Conservation (phyloP, 2,113 vertebrate species). For the Clinocottus analis region DNA sequence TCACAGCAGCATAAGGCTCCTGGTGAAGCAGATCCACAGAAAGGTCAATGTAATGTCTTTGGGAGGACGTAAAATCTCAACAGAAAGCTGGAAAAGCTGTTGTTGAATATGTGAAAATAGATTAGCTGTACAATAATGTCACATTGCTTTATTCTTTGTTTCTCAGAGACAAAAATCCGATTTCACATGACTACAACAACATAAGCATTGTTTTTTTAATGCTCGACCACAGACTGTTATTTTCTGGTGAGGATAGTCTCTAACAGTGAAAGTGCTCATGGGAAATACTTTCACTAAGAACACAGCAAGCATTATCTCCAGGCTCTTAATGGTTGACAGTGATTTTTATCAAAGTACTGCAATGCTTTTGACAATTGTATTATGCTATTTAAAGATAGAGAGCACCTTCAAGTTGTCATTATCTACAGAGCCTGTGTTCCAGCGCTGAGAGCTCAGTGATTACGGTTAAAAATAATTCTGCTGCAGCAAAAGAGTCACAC, state of each 20-base stretch:
- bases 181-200: background rate
- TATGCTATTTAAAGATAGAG: conserved; percentile 3
- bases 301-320: background rate
- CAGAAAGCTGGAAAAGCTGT: too few species aligned
- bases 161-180: background rate
- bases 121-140: background rate
- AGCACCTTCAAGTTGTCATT: conserved; percentile 16
- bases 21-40: too few species aligned
- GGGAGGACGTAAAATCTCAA: too few species aligned
- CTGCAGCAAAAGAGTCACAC: conserved; percentile 6
- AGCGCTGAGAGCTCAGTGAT: conserved; percentile 10
- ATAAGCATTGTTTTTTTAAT: background rate
- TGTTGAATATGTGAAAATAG: too few species aligned
- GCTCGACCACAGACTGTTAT: background rate
- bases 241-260: too few species aligned
- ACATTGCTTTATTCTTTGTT: background rate
- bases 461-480: conserved; percentile 42
- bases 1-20: too few species aligned
- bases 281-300: too few species aligned
- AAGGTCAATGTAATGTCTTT: too few species aligned
- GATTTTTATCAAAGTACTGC: background rate
- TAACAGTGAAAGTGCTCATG: too few species aligned
- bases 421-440: conserved; percentile 11
- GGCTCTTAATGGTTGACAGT: background rate
- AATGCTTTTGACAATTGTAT: background rate